A percentile compares a stretch with the other conserved stretches of the same genome.
phyloP scores from a whole-genome alignment of 2,888 invertebrate species.

The Shargacucullia verbasci region DNA sequence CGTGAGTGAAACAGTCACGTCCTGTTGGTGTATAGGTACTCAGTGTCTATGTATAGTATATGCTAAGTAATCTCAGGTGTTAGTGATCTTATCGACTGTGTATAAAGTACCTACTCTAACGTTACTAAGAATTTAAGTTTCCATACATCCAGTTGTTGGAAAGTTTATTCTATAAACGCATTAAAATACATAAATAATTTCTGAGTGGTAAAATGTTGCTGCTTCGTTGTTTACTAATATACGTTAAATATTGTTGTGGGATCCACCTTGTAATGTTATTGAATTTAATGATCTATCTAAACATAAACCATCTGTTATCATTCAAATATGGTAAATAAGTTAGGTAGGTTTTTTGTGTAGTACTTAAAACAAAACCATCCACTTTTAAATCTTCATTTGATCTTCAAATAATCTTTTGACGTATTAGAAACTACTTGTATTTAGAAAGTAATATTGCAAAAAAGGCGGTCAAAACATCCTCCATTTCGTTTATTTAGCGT shows the following conservation, averaged over 20 bases:
- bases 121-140: constrained; percentile 34
- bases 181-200: too few species aligned
- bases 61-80: constrained; percentile 8
- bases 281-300: background rate
- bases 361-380: too few species aligned
- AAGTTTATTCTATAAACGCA: background rate
- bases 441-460: constrained; percentile 43
- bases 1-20: constrained; percentile 23
- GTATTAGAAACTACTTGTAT: constrained; percentile 12
- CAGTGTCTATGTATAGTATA: constrained; percentile 9
- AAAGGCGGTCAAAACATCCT: constrained; percentile 8
- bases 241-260: constrained; percentile 29
- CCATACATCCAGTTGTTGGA: constrained; percentile 13
- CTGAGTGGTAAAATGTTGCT: constrained; percentile 7
- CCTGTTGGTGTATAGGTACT: constrained; percentile 24
- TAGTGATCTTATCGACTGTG: constrained; percentile 29
- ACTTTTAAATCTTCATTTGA: background rate
- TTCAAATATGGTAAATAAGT: background rate
- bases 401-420: background rate
- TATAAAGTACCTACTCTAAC: constrained; percentile 13
- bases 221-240: constrained; percentile 17
- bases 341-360: too few species aligned
- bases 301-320: too few species aligned
- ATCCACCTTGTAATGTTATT: constrained; percentile 24
- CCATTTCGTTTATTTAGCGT: constrained; percentile 26